Conservation (phyloP, 1,140 invertebrate species). For the Calliphora vicina region DNA sequence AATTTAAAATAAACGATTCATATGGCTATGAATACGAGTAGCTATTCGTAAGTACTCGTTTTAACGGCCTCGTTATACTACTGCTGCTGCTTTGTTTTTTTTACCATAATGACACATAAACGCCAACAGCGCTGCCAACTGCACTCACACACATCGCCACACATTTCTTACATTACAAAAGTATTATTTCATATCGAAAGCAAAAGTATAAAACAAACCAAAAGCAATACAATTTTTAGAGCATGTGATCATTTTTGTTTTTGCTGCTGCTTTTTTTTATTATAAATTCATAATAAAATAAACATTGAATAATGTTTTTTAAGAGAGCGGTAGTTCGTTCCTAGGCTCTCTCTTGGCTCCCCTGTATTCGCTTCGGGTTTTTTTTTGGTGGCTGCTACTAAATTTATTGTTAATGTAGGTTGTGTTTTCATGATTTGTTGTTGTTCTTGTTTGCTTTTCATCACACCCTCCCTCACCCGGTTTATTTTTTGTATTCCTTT, state of each 20-base stretch:
- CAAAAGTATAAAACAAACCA: conserved; percentile 54
- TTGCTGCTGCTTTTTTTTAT: background rate
- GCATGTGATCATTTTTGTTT: conserved; percentile 32
- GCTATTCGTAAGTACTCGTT: conserved; percentile 28
- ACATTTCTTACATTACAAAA: background rate
- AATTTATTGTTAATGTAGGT: conserved; percentile 41
- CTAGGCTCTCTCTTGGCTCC: background rate
- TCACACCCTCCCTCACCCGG: background rate
- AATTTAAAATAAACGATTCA: background rate
- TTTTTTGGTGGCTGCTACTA: background rate
- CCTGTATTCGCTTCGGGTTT: background rate
- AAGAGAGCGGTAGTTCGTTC: too few species aligned
- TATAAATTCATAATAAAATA: background rate
- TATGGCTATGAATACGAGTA: too few species aligned
- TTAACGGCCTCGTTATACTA: conserved; percentile 20
- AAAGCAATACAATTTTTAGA: conserved; percentile 17
- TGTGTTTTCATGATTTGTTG: conserved; percentile 19
- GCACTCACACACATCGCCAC: too few species aligned
- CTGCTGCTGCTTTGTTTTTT: background rate
- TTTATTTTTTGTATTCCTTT: background rate
- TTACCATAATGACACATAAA: conserved; percentile 30
- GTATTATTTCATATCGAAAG: conserved; percentile 63
- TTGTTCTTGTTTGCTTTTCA: background rate
- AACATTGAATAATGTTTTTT: background rate
- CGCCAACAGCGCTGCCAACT: background rate